Base-by-base conservation (phyloP, 2,888 invertebrate species). In the Arrhopalites spinosus region DNA sequence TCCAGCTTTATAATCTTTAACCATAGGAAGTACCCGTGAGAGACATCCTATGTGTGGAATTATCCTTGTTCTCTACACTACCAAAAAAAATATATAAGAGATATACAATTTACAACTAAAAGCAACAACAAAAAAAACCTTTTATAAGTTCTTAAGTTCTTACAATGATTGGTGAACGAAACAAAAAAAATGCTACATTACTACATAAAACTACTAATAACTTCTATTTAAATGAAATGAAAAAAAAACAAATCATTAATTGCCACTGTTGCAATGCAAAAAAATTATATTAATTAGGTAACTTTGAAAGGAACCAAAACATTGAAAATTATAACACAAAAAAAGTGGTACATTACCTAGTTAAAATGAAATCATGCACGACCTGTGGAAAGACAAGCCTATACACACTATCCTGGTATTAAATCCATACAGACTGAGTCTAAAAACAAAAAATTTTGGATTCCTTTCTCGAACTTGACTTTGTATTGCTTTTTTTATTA, bases 251-350 rank as follows among this genome's bases (percentile, higher is more conserved):
- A 64, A 20, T 50, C 23, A 50, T 72, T 43, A 61, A 36, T 36
- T 36, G 36, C 36, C 36, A n/a, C 36, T 72, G 63, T 72, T 45
- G 72, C 72, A 72, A 72, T 72, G 72, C 72, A 72, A 72, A 69
- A 29, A n/a, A 69, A 30, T n/a, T 29, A 59, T 63, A 59, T n/a
- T 70, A 36, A 36, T 27, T 50, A 15, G 59, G 11, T 20, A 50
- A 63, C 11, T 63, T 29, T 59, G 25, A 23, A 36, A 45, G 13
- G 66, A 66, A 66, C 66, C 66, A 66, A 66, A 66, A 30, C 11
- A 13, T n/a, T n/a, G 36, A 30, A 30, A 30, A 15, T 15, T 64
- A 27, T 25, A 36, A 5, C 17, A 8, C 1, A 30, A 30, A n/a
- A 13, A 36, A 30, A 17, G 13, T 27, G 5, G 15, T 20, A 11